phyloP scores from a whole-genome alignment of 2,113 vertebrate species.

The Colistium nudipinnis region DNA sequence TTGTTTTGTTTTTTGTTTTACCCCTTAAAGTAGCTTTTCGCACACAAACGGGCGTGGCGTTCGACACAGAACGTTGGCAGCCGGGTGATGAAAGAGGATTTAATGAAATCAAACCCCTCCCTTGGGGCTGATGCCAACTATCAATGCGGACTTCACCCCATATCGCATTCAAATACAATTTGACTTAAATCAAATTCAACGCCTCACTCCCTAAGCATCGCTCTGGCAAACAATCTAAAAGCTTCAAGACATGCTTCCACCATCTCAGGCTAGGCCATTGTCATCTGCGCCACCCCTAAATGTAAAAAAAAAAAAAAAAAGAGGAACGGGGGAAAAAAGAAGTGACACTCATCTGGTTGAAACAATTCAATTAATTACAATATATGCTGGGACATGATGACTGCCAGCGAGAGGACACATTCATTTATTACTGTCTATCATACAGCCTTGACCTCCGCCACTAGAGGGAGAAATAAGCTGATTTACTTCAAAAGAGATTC shows the following conservation, averaged over 20 bases:
- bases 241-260: constrained; percentile 15
- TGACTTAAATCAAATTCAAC: constrained; percentile 56
- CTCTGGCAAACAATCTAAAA: too few relatives aligned
- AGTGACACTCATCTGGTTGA: constrained; percentile 59
- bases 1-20: background rate
- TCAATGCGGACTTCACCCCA: constrained; percentile 50
- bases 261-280: constrained; percentile 1
- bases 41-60: constrained; percentile 15
- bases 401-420: constrained; percentile 35
- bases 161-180: constrained; percentile 59
- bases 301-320: constrained; percentile 17
- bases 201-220: background rate
- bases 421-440: constrained; percentile 46
- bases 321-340: constrained; percentile 15
- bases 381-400: constrained; percentile 33
- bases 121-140: constrained; percentile 43
- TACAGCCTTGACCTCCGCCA: constrained; percentile 30
- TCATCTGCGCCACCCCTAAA: constrained; percentile 9
- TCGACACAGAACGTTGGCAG: constrained; percentile 39
- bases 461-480: constrained; percentile 49
- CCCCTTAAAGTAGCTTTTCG: background rate
- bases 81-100: constrained; percentile 52
- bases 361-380: constrained; percentile 52
- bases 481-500: constrained; percentile 28
- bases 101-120: constrained; percentile 59